Percentiles rank a stretch among this genome's conserved stretches.
phyloP scores from a whole-genome alignment of 2,113 vertebrate species.

The Hirundichthys speculiger region DNA sequence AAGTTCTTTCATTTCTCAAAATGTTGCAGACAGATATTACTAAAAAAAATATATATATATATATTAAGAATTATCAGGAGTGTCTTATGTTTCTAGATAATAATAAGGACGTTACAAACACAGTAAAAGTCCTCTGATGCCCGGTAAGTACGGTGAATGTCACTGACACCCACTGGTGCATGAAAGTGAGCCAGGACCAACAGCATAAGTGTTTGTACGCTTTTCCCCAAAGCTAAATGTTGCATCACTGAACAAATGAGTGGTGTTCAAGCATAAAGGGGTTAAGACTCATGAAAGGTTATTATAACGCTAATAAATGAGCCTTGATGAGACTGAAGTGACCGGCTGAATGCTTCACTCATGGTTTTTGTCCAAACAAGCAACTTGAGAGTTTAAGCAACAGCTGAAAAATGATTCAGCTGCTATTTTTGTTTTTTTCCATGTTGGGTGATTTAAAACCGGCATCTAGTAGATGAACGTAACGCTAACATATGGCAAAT shows the following conservation, averaged over 20 bases:
- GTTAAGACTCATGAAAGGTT: not conserved
- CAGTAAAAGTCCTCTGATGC: slow-evolving; percentile 19
- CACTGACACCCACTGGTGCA: slow-evolving; percentile 16
- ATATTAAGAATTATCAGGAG: no score
- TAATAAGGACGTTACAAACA: not conserved
- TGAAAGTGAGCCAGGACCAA: slow-evolving; percentile 1
- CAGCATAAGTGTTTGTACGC: slow-evolving; percentile 5
- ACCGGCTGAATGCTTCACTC: no score
- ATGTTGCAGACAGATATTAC: not conserved
- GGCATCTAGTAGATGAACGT: no score
- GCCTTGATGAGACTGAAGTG: no score
- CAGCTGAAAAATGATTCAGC: no score
- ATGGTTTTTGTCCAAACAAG: no score
- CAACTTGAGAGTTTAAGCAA: no score
- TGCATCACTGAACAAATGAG: slow-evolving; percentile 22
- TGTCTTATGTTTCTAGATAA: not conserved
- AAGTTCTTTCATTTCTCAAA: not conserved
- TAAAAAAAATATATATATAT: no score
- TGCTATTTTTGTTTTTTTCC: no score
- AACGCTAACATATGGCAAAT: no score
- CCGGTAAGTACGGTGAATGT: slow-evolving; percentile 8
- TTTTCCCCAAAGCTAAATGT: not conserved
- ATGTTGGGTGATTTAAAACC: no score
- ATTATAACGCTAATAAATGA: no score
- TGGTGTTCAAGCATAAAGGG: not conserved